Evolutionary conservation across 2,888 invertebrate species (phyloP).

Genomic region (Tachina lurida): DNA sequence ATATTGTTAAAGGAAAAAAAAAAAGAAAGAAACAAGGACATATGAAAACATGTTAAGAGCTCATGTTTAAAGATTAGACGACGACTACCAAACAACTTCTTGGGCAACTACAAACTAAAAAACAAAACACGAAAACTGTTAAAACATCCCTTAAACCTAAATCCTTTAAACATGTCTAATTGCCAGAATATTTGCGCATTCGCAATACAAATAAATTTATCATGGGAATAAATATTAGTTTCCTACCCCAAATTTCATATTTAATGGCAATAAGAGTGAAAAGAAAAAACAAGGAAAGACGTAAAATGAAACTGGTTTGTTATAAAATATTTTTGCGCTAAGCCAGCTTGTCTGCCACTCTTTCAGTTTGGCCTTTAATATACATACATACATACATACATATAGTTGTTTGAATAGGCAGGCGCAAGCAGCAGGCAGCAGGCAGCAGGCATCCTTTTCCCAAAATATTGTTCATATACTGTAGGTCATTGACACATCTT

Average conservation of each 20-base stretch:
- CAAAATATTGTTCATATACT: too few relatives aligned
- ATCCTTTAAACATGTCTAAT: conserved; percentile 26
- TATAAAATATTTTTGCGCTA: conserved; percentile 55
- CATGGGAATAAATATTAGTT: conserved; percentile 47
- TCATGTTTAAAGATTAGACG: conserved; percentile 47
- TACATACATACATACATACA: too few relatives aligned
- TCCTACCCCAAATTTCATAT: conserved; percentile 29
- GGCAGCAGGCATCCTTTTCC: too few relatives aligned
- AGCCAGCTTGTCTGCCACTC: conserved; percentile 50
- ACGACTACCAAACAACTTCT: conserved; percentile 11
- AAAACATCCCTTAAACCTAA: conserved; percentile 50
- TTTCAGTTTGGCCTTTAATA: conserved; percentile 31
- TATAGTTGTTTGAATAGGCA: too few relatives aligned
- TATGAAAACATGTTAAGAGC: conserved; percentile 57
- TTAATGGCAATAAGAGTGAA: not conserved
- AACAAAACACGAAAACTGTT: not conserved
- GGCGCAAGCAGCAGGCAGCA: too few relatives aligned
- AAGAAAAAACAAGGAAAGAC: not conserved
- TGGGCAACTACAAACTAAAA: conserved; percentile 2
- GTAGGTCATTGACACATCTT: too few relatives aligned
- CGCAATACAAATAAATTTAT: conserved; percentile 11
- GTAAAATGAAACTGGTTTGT: conserved; percentile 58
- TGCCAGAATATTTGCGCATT: conserved; percentile 41
- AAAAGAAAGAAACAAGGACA: conserved; percentile 29
- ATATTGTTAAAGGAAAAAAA: conserved; percentile 21